Conservation (phyloP, 2,888 invertebrate species). For the Eudasyphora cyanicolor region DNA sequence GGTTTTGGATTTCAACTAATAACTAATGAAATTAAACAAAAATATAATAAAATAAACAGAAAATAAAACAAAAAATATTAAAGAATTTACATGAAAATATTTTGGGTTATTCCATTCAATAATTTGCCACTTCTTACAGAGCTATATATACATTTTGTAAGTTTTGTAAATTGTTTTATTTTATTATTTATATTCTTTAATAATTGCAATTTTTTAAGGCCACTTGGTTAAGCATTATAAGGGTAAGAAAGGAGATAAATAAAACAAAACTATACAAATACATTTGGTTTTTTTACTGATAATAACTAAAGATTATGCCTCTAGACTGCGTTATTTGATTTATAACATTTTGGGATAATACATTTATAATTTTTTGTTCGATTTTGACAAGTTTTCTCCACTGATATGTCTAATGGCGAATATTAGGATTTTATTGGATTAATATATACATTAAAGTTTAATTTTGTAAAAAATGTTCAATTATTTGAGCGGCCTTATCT, state of each 20-base stretch:
- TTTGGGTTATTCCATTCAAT: not conserved
- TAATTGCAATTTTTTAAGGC: conserved; percentile 54
- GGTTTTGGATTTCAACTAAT: conserved; percentile 62
- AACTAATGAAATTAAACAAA: conserved; percentile 46
- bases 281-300: not conserved
- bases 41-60: not conserved
- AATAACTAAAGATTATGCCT: not conserved
- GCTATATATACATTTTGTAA: not conserved
- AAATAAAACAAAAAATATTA: not conserved
- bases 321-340: too few relatives aligned
- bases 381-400: too few relatives aligned
- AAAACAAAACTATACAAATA: not conserved
- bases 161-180: not conserved
- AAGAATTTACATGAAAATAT: conserved; percentile 1
- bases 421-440: not conserved
- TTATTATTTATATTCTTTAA: not conserved
- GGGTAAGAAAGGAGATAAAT: not conserved
- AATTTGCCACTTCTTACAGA: not conserved
- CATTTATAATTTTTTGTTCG: too few relatives aligned
- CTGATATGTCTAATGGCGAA: too few relatives aligned
- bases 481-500: too few relatives aligned
- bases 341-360: too few relatives aligned
- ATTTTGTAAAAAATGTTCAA: not conserved
- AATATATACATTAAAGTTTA: not conserved
- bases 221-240: conserved; percentile 42